Base-by-base conservation (phyloP, 2,888 invertebrate genomes). In the Perdita meconis region DNA sequence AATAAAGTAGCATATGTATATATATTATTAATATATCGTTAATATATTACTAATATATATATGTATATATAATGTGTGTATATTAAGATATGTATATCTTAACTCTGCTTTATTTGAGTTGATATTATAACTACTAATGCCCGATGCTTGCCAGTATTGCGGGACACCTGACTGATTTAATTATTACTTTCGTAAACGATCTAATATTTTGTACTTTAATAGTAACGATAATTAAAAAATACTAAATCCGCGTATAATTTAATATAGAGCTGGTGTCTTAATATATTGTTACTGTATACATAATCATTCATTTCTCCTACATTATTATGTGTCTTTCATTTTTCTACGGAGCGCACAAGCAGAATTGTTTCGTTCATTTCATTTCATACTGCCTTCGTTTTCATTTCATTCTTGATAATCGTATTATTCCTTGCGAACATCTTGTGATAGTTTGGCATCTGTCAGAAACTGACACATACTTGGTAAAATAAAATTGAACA, bases 191-290 rank as follows among this genome's bases (percentile, higher is more conserved):
- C 69, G 30, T 51, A 77, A 47, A 60, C 13, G n/a, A 50, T 69
- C 60, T 60, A 78, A 65, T 61, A 59, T 13, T 68, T 55, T 50
- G 57, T 64, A 56, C 64, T 59, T 78, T 69, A 53, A 50, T 61
- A 63, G 47, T 55, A 22, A 34, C n/a, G 24, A 56, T 26, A 24
- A 36, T 26, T 44, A 22, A 55, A 56, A 24, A 13, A 56, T 40
- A 47, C 40, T 64, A 66, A 70, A 70, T 67, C 61, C 22, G 51
- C 59, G 50, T 67, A 74, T 65, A 73, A 81, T 78, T 81, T 84
- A 84, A 84, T 83, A 84, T 83, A 67, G 75, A 83, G 78, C 84
- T 78, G 65, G 61, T 78, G 80, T 76, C 70, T 78, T 77, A 60
- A 69, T 67, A 19, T 66, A 71, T 71, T 30, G 34, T 57, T 55